Evolutionary conservation across 2,888 invertebrate genomes (phyloP).

Genomic region (Strigamia maritima): DNA sequence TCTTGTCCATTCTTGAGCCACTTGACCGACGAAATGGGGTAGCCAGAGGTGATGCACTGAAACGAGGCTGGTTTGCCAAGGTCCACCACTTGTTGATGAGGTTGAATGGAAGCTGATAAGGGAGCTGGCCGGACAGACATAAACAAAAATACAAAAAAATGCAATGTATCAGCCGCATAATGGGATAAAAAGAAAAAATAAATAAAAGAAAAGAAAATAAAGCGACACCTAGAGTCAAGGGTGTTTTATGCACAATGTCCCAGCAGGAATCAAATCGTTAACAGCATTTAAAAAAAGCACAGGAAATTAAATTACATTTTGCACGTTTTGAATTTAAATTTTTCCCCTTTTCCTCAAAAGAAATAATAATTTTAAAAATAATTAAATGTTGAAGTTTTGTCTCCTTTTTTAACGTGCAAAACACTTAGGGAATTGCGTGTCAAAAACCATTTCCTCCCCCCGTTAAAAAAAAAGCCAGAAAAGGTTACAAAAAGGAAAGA

Average conservation of each 20-base stretch:
- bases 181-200: too few species aligned
- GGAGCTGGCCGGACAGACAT: slow-evolving; percentile 46
- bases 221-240: background rate
- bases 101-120: slow-evolving; percentile 49
- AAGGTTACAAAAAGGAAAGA: background rate
- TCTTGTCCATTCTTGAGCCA: slow-evolving; percentile 52
- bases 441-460: background rate
- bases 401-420: background rate
- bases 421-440: background rate
- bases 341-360: too few species aligned
- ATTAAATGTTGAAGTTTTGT: background rate
- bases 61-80: slow-evolving; percentile 50
- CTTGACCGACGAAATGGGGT: slow-evolving; percentile 43
- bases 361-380: background rate
- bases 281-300: background rate
- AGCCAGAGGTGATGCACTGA: slow-evolving; percentile 48
- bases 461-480: too few species aligned
- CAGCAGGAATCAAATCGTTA: background rate
- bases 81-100: slow-evolving; percentile 49
- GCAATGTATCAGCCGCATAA: background rate
- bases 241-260: background rate
- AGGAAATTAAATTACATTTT: background rate
- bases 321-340: too few species aligned
- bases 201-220: too few species aligned
- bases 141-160: slow-evolving; percentile 38